Evolutionary conservation across 2,113 vertebrate species (phyloP), one percentile per base, ranked within the genome.

Genomic region (Hoplias malabaricus): DNA sequence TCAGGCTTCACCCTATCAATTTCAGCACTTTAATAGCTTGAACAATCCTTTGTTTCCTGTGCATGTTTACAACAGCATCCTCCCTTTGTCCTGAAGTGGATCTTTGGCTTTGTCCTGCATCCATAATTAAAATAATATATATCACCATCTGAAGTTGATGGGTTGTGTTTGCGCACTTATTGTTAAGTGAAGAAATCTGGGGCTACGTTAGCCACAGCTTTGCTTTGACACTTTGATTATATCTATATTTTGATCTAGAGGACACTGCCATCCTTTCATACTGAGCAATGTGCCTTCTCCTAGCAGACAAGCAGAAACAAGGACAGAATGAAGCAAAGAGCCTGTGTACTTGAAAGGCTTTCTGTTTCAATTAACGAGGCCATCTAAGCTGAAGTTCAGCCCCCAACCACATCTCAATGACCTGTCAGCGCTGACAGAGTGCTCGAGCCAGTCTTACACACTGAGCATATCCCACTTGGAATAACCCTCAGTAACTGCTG

Each of bases 381-480:
- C 50, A 33, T 75, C 0, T 59, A 8, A 63, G 23, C 43, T 31
- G 40, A 14, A 33, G 12, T 46, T 10, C 50, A 68, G 59, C 68
- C 56, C 63, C 63, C 25, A 63, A 59, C 73, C 62, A 65, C 71
- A 77, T 69, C 31, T 12, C 53, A 78, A 71, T 69, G 46, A 68
- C 66, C 72, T 83, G 77, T 84, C 81, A 84, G 66, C 53, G 38
- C 80, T 68, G 46, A 68, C 16, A 27, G 14, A 43, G 25, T 46
- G 14, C 14, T 27, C 29, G 43, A 46, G 40, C 40, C 13, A 46
- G 25, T 27, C 36, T 14, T 6, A 8, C n/a, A 66, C 23, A 53
- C n/a, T 23, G n/a, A 25, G 63, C 38, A 25, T 14, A 5, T 42
- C n/a, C 2, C 19, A 9, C 19, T 23, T 53, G 48, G n/a, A 53